Evolutionary conservation across 2,113 vertebrate genomes (phyloP).

Genomic region (Ailurus styani): DNA sequence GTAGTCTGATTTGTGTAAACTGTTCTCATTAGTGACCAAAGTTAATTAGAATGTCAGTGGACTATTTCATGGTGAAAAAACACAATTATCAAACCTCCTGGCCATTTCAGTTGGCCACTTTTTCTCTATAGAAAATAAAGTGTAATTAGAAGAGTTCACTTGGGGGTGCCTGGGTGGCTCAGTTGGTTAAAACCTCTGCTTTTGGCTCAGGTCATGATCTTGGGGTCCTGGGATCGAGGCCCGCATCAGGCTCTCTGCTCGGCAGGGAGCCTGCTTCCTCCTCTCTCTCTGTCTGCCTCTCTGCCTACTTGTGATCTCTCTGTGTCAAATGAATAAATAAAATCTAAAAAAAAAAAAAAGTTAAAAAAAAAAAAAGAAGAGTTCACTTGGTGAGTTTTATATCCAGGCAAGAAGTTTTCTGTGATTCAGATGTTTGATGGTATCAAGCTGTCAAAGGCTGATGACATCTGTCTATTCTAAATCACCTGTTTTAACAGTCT

Average conservation of each 20-base stretch:
- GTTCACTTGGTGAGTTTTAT: neutral
- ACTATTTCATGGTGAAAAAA: conserved; percentile 16
- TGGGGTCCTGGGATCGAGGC: too few relatives aligned
- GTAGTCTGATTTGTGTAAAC: neutral
- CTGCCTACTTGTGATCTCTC: too few relatives aligned
- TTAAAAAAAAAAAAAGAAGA: too few relatives aligned
- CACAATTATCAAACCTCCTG: neutral
- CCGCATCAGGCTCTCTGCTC: too few relatives aligned
- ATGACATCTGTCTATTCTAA: neutral
- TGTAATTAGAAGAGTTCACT: conserved; percentile 9
- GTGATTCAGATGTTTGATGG: conserved; percentile 16
- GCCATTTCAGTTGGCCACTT: neutral
- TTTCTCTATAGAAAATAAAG: conserved; percentile 10
- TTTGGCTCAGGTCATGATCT: too few relatives aligned
- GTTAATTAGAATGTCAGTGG: conserved; percentile 6
- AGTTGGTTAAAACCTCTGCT: too few relatives aligned
- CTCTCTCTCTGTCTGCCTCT: too few relatives aligned
- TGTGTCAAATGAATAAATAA: too few relatives aligned
- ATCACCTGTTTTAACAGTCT: conserved; percentile 13
- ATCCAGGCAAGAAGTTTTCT: neutral
- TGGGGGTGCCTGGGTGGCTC: too few relatives aligned
- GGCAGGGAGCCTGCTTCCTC: too few relatives aligned
- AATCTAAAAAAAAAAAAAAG: too few relatives aligned
- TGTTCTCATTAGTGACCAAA: neutral
- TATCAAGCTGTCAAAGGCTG: neutral